Conservation (phyloP, 2,113 vertebrate genomes). For the Anoura caudifer region DNA sequence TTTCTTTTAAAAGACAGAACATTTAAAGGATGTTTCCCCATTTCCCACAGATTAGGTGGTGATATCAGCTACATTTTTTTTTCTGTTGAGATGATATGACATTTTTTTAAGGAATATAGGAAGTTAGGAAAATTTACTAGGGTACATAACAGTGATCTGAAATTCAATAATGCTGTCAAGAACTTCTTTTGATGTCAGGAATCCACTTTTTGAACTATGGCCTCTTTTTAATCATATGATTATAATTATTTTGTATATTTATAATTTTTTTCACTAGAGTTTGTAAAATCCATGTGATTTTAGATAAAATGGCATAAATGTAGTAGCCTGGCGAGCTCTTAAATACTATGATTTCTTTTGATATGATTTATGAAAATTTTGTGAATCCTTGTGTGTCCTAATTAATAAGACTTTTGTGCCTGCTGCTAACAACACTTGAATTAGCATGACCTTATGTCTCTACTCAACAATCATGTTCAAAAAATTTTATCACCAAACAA, state of each 20-base stretch:
- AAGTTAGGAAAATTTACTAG: not conserved
- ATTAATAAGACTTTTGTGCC: constrained; percentile 51
- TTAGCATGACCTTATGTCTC: constrained; percentile 15
- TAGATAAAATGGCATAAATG: constrained; percentile 12
- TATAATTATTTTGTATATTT: not conserved
- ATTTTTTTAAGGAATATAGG: not conserved
- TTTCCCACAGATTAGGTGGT: not conserved
- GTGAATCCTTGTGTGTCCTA: constrained; percentile 42
- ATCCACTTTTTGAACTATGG: not conserved
- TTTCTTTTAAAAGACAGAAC: not conserved
- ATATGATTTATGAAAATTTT: constrained; percentile 44
- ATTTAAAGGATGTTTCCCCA: not conserved
- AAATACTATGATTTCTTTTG: constrained; percentile 11
- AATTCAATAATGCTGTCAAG: not conserved
- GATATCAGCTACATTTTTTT: not conserved
- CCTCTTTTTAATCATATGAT: not conserved
- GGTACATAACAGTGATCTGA: not conserved
- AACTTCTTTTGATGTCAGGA: not conserved
- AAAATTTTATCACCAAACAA: constrained; percentile 48
- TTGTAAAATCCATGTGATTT: not conserved
- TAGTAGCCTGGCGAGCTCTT: not conserved
- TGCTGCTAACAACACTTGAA: constrained; percentile 46
- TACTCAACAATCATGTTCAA: not conserved
- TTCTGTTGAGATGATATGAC: not conserved
- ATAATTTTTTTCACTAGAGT: not conserved